Conservation (phyloP, 1,140 invertebrate genomes). For the Drosophila tani region DNA sequence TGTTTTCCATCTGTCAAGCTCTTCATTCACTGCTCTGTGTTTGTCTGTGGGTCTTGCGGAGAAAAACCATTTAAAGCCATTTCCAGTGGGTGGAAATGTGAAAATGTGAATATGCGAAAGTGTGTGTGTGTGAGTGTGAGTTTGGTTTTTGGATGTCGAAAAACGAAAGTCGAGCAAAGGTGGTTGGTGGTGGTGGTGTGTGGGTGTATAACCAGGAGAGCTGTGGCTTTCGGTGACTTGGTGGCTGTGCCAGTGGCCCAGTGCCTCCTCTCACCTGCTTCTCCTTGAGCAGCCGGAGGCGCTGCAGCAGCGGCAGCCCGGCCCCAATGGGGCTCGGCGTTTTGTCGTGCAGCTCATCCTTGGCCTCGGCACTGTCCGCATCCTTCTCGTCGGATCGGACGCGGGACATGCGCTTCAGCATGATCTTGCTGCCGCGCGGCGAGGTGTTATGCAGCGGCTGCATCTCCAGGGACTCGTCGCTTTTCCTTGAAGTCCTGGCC, state of each 20-base stretch:
- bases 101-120: slow-evolving; percentile 1
- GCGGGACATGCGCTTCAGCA: slow-evolving; percentile 89
- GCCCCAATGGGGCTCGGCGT: slow-evolving; percentile 90
- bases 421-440: slow-evolving; percentile 85
- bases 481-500: slow-evolving; percentile 85
- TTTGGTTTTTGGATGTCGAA: slow-evolving; percentile 6
- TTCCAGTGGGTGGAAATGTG: slow-evolving; percentile 18
- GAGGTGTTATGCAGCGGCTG: slow-evolving; percentile 87
- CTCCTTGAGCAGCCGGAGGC: slow-evolving; percentile 92
- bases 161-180: slow-evolving; percentile 30
- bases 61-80: slow-evolving; percentile 68
- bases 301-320: slow-evolving; percentile 91
- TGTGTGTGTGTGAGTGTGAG: slow-evolving; percentile 6
- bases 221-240: slow-evolving; percentile 29
- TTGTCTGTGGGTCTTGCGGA: slow-evolving; percentile 42
- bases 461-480: slow-evolving; percentile 89
- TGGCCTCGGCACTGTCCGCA: slow-evolving; percentile 86
- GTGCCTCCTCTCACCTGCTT: slow-evolving; percentile 89
- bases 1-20: slow-evolving; percentile 50
- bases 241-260: slow-evolving; percentile 8
- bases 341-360: slow-evolving; percentile 87
- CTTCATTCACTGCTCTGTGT: slow-evolving; percentile 53
- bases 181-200: slow-evolving; percentile 1
- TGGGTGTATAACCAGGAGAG: slow-evolving; percentile 29
- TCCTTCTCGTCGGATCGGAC: slow-evolving; percentile 89